Percentiles rank a stretch among this genome's conserved stretches.
phyloP scores from a whole-genome alignment of 2,888 invertebrate genomes.

The Drosophila paranaensis region DNA sequence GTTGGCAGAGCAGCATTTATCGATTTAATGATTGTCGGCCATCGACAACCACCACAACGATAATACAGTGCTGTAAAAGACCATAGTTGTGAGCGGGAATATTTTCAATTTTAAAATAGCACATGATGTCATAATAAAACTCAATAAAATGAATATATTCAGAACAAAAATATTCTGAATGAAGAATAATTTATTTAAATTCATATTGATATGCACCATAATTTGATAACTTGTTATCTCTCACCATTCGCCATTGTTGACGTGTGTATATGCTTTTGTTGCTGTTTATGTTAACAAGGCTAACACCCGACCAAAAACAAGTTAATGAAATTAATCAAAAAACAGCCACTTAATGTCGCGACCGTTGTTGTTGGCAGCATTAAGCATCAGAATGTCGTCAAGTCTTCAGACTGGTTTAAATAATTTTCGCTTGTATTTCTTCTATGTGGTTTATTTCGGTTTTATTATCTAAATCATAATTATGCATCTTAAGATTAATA shows the following conservation, averaged over 20 bases:
- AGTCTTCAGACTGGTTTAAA: slow-evolving; percentile 47
- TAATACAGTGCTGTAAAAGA: slow-evolving; percentile 12
- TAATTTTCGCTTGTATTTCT: slow-evolving; percentile 54
- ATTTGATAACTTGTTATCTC: slow-evolving; percentile 38
- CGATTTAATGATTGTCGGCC: neutral
- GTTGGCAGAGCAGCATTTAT: neutral
- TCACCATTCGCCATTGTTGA: slow-evolving; percentile 7
- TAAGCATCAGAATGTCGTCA: slow-evolving; percentile 54
- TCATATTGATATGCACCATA: slow-evolving; percentile 8
- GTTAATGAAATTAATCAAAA: slow-evolving; percentile 72
- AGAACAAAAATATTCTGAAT: neutral
- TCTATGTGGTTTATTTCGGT: slow-evolving; percentile 42
- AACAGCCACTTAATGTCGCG: slow-evolving; percentile 40
- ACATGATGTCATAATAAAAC: neutral
- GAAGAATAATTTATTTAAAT: slow-evolving; percentile 8
- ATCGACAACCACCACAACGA: slow-evolving; percentile 9
- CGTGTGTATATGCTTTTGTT: slow-evolving; percentile 12
- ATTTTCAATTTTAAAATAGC: slow-evolving; percentile 10
- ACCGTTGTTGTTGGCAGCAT: slow-evolving; percentile 42
- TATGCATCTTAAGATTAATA: slow-evolving; percentile 59
- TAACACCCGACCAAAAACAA: slow-evolving; percentile 54
- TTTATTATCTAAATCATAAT: slow-evolving; percentile 67
- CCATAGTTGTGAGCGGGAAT: slow-evolving; percentile 3
- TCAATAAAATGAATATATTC: neutral
- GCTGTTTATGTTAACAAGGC: slow-evolving; percentile 62